Evolutionary conservation across 1,140 invertebrate genomes (phyloP), one percentile per base, ranked within the genome.

Genomic region (Chironomus striatipennis): DNA sequence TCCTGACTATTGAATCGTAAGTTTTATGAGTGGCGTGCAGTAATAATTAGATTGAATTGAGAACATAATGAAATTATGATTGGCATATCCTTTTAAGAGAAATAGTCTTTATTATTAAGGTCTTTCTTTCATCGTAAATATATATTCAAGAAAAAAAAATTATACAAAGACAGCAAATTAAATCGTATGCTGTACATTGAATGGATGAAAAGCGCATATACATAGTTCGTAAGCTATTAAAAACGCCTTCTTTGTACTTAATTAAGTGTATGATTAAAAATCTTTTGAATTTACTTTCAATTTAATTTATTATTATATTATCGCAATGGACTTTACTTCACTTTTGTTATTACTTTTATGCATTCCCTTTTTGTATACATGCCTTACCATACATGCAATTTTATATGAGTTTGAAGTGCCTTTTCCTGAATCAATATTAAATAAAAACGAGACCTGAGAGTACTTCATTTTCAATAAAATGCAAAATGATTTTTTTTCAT

Each of bases 31-130:
- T 20, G 6, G 15, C 65, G 65, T 70, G 17, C 65, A 70, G 65
- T 18, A 70, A 70, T 70, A 70, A 70, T 70, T 70, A 70, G 65
- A 70, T 70, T 70, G 12, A 57, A n/a, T n/a, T 7, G 15, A 10
- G 12, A 15, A 57, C 12, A 57, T 57, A 57, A 57, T 57, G 47
- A 57, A 57, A 57, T 57, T 70, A 70, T 70, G 65, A 70, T 70
- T 70, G 65, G 65, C 65, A 70, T 70, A 70, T 70, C 65, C 65
- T 70, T 70, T 70, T 10, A 57, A 57, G 20, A 9, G 65, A 21
- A 70, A 70, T 70, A n/a, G 12, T 57, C 43, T 15, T 57, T 15
- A 12, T 57, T 57, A 57, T 15, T 34, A 34, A 34, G 24, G 24
- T 34, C n/a, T n/a, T n/a, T 34, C 24, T 34, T 34, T 34, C 24